These are phyloP conservation scores for Elaphurus davidianus DNA, from an alignment of 2,113 vertebrate genomes.

Conservation along the genomic window DNA sequence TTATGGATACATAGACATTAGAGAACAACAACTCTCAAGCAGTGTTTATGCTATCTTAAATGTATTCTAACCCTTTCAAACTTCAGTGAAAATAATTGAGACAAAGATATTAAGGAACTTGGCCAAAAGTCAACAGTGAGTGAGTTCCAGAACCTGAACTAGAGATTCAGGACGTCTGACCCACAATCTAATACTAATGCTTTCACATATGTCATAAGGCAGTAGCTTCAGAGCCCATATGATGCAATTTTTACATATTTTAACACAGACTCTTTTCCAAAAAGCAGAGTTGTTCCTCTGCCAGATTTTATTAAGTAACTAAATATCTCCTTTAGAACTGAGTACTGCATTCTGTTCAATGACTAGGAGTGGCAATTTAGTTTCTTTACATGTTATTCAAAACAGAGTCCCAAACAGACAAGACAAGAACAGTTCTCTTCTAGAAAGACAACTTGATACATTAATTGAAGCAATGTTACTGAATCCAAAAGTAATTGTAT, in stretches of 20 bases:
- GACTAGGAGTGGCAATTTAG: background rate
- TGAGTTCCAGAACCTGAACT: background rate
- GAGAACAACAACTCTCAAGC: background rate
- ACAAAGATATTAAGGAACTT: background rate
- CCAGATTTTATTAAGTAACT: background rate
- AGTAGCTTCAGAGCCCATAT: background rate
- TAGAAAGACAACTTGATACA: background rate
- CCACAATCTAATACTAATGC: background rate
- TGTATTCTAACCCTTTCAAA: background rate
- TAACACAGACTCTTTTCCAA: background rate
- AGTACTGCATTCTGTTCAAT: background rate
- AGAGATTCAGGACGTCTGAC: background rate
- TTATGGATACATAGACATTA: background rate
- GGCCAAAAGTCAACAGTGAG: background rate
- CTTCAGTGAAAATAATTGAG: background rate
- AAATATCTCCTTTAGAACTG: background rate
- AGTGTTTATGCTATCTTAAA: background rate
- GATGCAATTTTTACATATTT: background rate
- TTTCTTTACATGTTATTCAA: background rate
- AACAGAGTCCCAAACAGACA: background rate
- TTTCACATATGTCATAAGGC: background rate
- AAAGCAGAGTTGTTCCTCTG: background rate
- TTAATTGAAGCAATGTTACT: background rate
- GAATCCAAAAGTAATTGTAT: background rate
- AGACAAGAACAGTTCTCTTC: background rate